These are phyloP conservation scores for Myzus persicae DNA, from an alignment of 1,140 invertebrate species.

Conservation along the genomic window DNA sequence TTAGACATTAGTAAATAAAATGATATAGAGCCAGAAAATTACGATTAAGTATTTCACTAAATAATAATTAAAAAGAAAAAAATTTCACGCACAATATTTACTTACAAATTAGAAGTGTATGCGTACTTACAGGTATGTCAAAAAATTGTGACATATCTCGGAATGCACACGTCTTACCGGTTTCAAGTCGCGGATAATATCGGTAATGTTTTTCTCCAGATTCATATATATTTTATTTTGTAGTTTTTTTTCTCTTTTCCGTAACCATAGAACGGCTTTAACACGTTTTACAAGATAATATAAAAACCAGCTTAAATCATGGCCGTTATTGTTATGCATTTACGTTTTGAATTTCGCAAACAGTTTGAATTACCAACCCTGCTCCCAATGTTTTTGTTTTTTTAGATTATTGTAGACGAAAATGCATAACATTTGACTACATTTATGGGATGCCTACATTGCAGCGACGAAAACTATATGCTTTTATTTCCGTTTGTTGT, in stretches of 20 bases:
- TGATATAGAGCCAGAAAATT: background rate
- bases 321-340: background rate
- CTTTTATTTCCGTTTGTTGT: too few relatives aligned
- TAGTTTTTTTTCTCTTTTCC: background rate
- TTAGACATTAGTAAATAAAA: background rate
- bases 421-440: too few relatives aligned
- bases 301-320: background rate
- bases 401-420: too few relatives aligned
- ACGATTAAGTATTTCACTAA: background rate
- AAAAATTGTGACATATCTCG: slow-evolving; percentile 21
- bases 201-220: background rate
- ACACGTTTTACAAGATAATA: background rate
- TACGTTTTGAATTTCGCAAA: background rate
- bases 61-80: background rate
- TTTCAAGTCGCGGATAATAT: background rate
- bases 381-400: too few relatives aligned
- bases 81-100: background rate
- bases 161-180: slow-evolving; percentile 36
- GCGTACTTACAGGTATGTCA: background rate
- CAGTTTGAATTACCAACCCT: background rate
- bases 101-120: background rate
- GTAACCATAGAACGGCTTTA: background rate
- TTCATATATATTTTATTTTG: background rate
- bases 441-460: too few relatives aligned
- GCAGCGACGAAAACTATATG: too few relatives aligned